Evolutionary conservation across 1,140 invertebrate genomes (phyloP), one percentile per base, ranked within the genome.

Genomic region (Ridgeia piscesae): DNA sequence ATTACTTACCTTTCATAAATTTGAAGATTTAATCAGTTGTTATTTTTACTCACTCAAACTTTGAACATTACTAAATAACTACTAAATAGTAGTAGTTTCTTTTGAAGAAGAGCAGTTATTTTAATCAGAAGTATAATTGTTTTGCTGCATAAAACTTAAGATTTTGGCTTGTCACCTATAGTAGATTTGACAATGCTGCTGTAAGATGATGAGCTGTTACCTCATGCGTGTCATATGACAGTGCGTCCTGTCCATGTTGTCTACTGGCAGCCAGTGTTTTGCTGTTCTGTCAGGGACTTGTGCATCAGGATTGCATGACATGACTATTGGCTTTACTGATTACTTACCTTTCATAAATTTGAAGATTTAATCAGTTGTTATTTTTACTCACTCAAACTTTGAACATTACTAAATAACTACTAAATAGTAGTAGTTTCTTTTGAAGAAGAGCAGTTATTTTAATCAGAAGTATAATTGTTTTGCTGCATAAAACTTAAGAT

Each of bases 151-250:
- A 42, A 11, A n/a, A 6, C 42, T 11, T 42, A 42, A 42, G 42
- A 4, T 6, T 42, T n/a, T 6, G 4, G 11, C 42, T 42, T 11
- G 4, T 6, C 42, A 6, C 4, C 48, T 77, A 34, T 14, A 92
- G 34, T 88, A 88, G 31, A 92, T 14, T 21, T 50, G 34, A 0
- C n/a, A 50, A 17, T 31, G 4, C 58, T 77, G 27, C 58, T 92
- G 92, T 93, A 91, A 92, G 88, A 93, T 94, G 94, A 94, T 94
- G 94, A 94, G 88, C 35, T 90, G 14, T 35, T 35, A 35, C 33
- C 93, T 93, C 93, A 94, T 94, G 94, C 94, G 94, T 94, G 93
- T 94, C 94, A 94, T 94, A 92, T 94, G 94, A 94, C 92, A 92
- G 34, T 90, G 58, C 58, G 27, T 77, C 27, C 58, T 77, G 58